Percentiles rank a stretch among this genome's conserved stretches.
These are phyloP conservation scores for Phymastichus coffea DNA, from an alignment of 1,140 invertebrate genomes.

Conservation along the genomic window DNA sequence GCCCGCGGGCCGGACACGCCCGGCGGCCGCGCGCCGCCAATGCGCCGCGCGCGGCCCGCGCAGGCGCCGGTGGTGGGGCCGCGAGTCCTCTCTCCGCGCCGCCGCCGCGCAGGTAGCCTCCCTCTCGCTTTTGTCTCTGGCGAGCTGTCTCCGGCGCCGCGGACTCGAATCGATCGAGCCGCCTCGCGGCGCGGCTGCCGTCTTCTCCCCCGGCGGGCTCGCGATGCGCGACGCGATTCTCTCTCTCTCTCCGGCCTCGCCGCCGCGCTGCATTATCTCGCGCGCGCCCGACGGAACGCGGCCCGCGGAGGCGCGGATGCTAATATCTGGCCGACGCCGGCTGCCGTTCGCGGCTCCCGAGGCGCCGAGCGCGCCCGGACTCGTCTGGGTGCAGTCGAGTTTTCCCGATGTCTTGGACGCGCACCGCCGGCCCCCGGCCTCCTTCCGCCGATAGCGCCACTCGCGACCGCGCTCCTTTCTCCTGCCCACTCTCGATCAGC, in stretches of 20 bases:
- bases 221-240: slow-evolving; percentile 15
- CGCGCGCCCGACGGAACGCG: no score
- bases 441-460: no score
- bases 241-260: slow-evolving; percentile 21
- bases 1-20: no score
- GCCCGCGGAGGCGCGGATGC: no score
- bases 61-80: not conserved
- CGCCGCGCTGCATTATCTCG: slow-evolving; percentile 15
- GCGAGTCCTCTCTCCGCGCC: not conserved
- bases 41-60: not conserved
- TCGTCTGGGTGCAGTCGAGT: no score
- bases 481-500: no score
- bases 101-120: slow-evolving; percentile 12
- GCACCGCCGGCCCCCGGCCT: no score
- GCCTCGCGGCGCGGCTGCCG: slow-evolving; percentile 29
- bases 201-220: slow-evolving; percentile 25
- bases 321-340: no score
- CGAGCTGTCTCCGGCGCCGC: not conserved
- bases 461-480: no score
- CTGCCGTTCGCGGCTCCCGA: no score
- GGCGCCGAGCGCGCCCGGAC: no score
- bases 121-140: slow-evolving; percentile 18
- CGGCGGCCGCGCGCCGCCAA: not conserved
- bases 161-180: slow-evolving; percentile 32
- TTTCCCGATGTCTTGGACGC: no score